Base-by-base conservation (phyloP, 2,797 vertebrate species). In the Geotrypetes seraphini region DNA sequence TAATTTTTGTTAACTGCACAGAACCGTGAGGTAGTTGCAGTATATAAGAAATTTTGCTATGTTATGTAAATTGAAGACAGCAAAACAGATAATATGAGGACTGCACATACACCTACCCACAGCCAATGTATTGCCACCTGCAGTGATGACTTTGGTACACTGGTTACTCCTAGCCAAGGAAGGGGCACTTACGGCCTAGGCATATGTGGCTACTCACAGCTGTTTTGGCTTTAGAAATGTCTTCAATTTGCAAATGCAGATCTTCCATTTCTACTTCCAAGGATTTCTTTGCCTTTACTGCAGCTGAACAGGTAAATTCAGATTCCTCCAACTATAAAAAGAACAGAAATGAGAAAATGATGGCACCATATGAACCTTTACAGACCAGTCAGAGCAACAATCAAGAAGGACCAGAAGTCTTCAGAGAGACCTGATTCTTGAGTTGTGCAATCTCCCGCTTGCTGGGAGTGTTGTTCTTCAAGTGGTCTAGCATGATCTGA, bases 241-340 rank as follows among this genome's bases (percentile, higher is more conserved):
- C 95, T 1, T 97, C 94, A 5, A 96, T 96, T 73, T 99, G 95
- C 45, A 97, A 74, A 28, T 99, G 95, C 25, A 99, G 78, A 66
- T 99, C 95, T 58, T 97, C 94, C 0, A 97, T 95, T 71, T 99
- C 95, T 59, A 90, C 89, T 61, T 99, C 95, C 92, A 99, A 96
- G 6, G 89, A 88, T 55, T 96, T 97, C 3, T 93, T 85, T 3
- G 92, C 88, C 59, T 99, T 99, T 12, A 99, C 92, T 0, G 95
- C 89, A 0, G 91, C 81, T 0, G 92, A 90, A 2, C 88, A 88
- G 8, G 95, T 97, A 63, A 99, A 99, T 71, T 96, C 94, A 0
- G 95, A 97, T 72, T 99, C 95, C 52, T 99, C 95, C 64, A 99
- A 78, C 95, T 99, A 62, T 5, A 18, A 43, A 46, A 31, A 62